A percentile compares a stretch with the other conserved stretches of the same genome.
Conservation (phyloP, 2,797 vertebrate genomes). For the Amblyraja radiata region DNA sequence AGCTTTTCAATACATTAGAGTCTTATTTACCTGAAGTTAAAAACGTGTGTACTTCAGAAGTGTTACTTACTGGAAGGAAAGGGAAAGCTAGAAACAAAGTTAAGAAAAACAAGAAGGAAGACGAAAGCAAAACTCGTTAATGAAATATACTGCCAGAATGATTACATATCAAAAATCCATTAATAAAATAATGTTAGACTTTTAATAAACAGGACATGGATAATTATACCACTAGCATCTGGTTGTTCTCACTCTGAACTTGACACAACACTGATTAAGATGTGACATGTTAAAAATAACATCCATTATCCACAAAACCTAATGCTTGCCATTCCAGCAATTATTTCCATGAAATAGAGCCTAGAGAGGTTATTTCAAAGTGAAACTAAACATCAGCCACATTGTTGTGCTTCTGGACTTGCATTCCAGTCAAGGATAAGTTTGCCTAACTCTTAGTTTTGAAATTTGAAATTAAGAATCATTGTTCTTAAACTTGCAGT, state of each 20-base stretch:
- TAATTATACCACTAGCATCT: background rate
- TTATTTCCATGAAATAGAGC: too few species aligned
- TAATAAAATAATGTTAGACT: background rate
- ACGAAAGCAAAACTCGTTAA: conserved; percentile 26
- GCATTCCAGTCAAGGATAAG: too few species aligned
- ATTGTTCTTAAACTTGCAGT: background rate
- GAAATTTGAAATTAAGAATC: background rate
- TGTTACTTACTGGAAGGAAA: conserved; percentile 30
- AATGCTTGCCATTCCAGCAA: background rate
- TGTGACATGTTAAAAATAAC: background rate
- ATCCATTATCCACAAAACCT: background rate
- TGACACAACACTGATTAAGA: background rate
- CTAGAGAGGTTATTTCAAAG: too few species aligned
- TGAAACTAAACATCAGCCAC: too few species aligned
- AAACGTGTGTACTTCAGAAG: conserved; percentile 13
- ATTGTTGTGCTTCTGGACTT: too few species aligned
- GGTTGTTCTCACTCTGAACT: background rate
- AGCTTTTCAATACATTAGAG: background rate
- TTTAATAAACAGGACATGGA: background rate
- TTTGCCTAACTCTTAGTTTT: too few species aligned
- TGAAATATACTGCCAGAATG: background rate
- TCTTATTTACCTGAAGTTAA: conserved; percentile 33
- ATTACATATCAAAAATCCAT: conserved; percentile 17
- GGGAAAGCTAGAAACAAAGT: conserved; percentile 27
- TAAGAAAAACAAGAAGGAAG: conserved; percentile 35